A percentile compares a stretch with the other conserved stretches of the same genome.
These are phyloP conservation scores for Synanthedon vespiformis DNA, from an alignment of 2,888 invertebrate genomes.

Conservation along the genomic window DNA sequence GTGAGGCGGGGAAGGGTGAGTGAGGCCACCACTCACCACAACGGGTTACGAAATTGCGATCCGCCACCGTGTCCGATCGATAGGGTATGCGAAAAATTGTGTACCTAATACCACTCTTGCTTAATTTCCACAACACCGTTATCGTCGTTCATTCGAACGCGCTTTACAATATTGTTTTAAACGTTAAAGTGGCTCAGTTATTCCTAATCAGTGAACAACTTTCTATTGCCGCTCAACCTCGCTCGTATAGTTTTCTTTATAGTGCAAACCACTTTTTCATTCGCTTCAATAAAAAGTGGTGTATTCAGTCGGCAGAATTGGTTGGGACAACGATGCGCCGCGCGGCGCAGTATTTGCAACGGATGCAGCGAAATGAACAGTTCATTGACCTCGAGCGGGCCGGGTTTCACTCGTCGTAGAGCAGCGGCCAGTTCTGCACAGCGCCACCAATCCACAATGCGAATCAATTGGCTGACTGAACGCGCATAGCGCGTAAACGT, in stretches of 20 bases:
- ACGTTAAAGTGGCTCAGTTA: too few relatives aligned
- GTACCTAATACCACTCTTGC: too few relatives aligned
- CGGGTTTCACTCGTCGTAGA: conserved; percentile 66
- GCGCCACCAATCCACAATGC: conserved; percentile 20
- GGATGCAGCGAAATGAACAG: conserved; percentile 69
- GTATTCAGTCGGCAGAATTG: conserved; percentile 49
- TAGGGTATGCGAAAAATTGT: conserved; percentile 11
- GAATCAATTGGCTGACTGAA: conserved; percentile 25
- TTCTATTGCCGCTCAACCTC: conserved; percentile 36
- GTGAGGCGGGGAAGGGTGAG: conserved; percentile 24
- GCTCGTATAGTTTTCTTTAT: conserved; percentile 37
- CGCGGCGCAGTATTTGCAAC: conserved; percentile 60
- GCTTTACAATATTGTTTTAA: neutral
- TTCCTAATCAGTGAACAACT: conserved; percentile 20
- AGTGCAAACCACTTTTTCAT: conserved; percentile 44
- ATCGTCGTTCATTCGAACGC: too few relatives aligned
- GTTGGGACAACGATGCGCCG: conserved; percentile 52
- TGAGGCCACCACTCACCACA: conserved; percentile 24
- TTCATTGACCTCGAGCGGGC: conserved; percentile 61
- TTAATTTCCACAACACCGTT: too few relatives aligned
- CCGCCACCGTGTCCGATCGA: conserved; percentile 32
- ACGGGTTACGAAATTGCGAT: conserved; percentile 34
- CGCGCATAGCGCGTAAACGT: conserved; percentile 27
- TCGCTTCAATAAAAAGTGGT: conserved; percentile 44
- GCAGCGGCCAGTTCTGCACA: conserved; percentile 22